Percentiles rank a stretch among this genome's conserved stretches.
phyloP scores from a whole-genome alignment of 2,888 invertebrate species.

The Nineta flava region DNA sequence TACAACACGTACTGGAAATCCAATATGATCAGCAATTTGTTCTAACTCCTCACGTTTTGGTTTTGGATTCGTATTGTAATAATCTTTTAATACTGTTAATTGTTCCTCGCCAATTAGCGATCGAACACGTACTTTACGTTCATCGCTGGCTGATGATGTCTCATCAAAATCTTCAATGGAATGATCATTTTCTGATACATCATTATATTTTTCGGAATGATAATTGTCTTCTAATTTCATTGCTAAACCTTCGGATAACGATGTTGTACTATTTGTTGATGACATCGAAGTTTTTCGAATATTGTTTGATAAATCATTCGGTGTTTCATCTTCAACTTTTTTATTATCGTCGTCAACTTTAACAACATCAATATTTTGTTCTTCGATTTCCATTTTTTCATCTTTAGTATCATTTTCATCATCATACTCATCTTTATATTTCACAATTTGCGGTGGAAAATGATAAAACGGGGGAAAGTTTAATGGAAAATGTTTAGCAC shows the following conservation, averaged over 20 bases:
- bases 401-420: constrained; percentile 32
- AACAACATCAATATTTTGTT: constrained; percentile 21
- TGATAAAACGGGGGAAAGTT: neutral
- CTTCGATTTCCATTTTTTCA: constrained; percentile 41
- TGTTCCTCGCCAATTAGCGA: constrained; percentile 93
- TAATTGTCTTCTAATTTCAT: constrained; percentile 24
- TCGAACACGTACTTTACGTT: constrained; percentile 75
- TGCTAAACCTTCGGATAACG: constrained; percentile 14
- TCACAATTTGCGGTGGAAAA: neutral
- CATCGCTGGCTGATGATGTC: constrained; percentile 43
- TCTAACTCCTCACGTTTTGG: constrained; percentile 90
- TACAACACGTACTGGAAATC: constrained; percentile 62
- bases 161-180: constrained; percentile 22
- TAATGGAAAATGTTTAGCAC: neutral
- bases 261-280: neutral
- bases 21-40: constrained; percentile 65
- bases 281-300: neutral
- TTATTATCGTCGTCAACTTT: constrained; percentile 8
- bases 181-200: constrained; percentile 20
- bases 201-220: constrained; percentile 36
- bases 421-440: neutral
- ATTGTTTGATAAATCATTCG: neutral
- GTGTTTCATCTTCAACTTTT: constrained; percentile 5
- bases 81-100: constrained; percentile 70
- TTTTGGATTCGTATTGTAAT: constrained; percentile 78